These are phyloP conservation scores for Pseudomyrmex gracilis DNA, from an alignment of 1,140 invertebrate genomes.

Conservation along the genomic window DNA sequence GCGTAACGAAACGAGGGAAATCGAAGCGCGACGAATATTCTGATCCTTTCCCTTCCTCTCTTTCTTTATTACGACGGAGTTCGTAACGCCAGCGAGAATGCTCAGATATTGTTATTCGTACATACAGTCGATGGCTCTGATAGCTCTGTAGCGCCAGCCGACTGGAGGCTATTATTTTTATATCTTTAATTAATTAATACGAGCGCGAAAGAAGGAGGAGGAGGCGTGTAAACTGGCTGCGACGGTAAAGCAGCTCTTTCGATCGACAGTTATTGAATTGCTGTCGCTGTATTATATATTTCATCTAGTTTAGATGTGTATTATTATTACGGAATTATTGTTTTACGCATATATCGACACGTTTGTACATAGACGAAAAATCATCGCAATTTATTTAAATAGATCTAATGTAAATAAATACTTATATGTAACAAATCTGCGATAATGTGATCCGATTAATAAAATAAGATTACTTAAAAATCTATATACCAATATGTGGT, in stretches of 20 bases:
- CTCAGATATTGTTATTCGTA: slow-evolving; percentile 76
- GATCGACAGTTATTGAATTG: slow-evolving; percentile 53
- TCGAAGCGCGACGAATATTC: slow-evolving; percentile 46
- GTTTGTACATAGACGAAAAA: slow-evolving; percentile 71
- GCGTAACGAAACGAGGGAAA: slow-evolving; percentile 43
- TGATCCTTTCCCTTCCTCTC: slow-evolving; percentile 35
- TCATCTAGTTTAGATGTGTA: slow-evolving; percentile 63
- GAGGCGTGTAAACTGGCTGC: slow-evolving; percentile 51
- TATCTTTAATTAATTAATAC: slow-evolving; percentile 74
- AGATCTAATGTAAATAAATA: slow-evolving; percentile 78
- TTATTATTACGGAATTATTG: slow-evolving; percentile 49
- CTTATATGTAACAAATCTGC: slow-evolving; percentile 75
- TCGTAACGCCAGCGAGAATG: slow-evolving; percentile 69
- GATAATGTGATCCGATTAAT: slow-evolving; percentile 81
- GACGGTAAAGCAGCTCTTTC: slow-evolving; percentile 66
- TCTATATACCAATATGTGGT: background rate
- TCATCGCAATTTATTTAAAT: slow-evolving; percentile 78
- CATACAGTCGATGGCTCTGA: slow-evolving; percentile 72
- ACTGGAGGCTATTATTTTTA: slow-evolving; percentile 84
- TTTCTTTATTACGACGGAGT: slow-evolving; percentile 45
- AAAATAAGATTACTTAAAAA: slow-evolving; percentile 74
- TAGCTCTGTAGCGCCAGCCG: slow-evolving; percentile 66
- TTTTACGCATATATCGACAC: slow-evolving; percentile 63
- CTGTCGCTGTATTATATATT: slow-evolving; percentile 75
- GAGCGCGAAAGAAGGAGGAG: slow-evolving; percentile 63